phyloP scores from a whole-genome alignment of 2,888 invertebrate species.

The Drosophila borealis region DNA sequence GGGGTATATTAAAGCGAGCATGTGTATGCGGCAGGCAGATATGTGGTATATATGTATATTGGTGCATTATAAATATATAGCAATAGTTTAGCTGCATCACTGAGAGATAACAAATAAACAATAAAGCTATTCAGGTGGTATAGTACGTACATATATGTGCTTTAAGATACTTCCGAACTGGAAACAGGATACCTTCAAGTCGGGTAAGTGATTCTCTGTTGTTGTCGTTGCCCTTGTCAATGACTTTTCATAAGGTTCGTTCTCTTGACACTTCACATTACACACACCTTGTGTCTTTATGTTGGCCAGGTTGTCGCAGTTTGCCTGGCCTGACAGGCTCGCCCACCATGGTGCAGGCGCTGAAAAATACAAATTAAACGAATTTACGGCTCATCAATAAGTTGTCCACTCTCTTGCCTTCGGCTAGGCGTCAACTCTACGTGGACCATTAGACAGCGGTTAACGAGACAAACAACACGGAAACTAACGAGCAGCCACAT shows the following conservation, averaged over 20 bases:
- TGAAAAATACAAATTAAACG: constrained; percentile 28
- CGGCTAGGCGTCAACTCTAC: constrained; percentile 27
- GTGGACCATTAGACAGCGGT: constrained; percentile 39
- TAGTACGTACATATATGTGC: too few species aligned
- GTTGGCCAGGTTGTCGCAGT: constrained; percentile 12
- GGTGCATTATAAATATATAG: too few species aligned
- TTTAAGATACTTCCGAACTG: not conserved
- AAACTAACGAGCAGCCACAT: constrained; percentile 25
- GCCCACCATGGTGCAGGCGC: not conserved
- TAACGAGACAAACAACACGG: constrained; percentile 21
- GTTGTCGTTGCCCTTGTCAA: constrained; percentile 48
- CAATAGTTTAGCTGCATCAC: too few species aligned
- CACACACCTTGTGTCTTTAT: constrained; percentile 15
- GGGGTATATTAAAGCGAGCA: not conserved
- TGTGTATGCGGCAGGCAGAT: not conserved
- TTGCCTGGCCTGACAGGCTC: not conserved
- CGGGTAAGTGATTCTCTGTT: not conserved
- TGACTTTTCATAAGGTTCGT: constrained; percentile 62
- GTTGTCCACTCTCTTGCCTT: constrained; percentile 6
- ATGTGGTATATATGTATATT: too few species aligned
- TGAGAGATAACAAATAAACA: not conserved
- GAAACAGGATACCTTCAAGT: not conserved
- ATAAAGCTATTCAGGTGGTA: too few species aligned
- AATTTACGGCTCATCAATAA: constrained; percentile 43
- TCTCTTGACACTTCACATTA: constrained; percentile 63